phyloP scores from a whole-genome alignment of 2,888 invertebrate species.

The Amaurobius ferox region DNA sequence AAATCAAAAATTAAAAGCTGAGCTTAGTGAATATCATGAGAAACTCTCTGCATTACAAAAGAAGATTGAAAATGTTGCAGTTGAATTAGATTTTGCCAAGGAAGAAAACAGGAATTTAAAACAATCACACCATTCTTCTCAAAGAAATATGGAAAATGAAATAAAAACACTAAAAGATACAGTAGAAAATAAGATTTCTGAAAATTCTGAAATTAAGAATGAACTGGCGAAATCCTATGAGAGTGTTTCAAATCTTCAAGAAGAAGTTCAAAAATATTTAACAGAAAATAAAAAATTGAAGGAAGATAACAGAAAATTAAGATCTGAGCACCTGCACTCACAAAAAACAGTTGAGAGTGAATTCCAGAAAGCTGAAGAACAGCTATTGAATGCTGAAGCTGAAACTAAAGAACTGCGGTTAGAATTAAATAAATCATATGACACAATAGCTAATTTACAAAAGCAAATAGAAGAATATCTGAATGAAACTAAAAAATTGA shows the following conservation, averaged over 20 bases:
- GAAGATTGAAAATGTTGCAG: constrained; percentile 60
- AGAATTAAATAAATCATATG: constrained; percentile 52
- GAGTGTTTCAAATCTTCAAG: constrained; percentile 52
- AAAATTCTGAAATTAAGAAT: constrained; percentile 56
- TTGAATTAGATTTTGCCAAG: constrained; percentile 60
- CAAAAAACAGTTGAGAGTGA: constrained; percentile 64
- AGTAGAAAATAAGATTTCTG: constrained; percentile 52
- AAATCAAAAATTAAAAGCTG: constrained; percentile 60
- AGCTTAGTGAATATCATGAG: constrained; percentile 65
- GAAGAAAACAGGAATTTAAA: constrained; percentile 65
- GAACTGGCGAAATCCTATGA: constrained; percentile 66
- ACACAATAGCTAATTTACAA: constrained; percentile 34
- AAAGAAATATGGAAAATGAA: constrained; percentile 66
- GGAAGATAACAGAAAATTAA: constrained; percentile 81
- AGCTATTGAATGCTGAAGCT: constrained; percentile 41
- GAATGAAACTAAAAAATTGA: constrained; percentile 47
- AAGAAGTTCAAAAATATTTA: constrained; percentile 53
- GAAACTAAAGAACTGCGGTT: constrained; percentile 52
- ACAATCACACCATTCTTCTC: constrained; percentile 40
- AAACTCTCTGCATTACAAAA: constrained; percentile 59
- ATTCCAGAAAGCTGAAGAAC: constrained; percentile 61
- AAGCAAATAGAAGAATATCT: constrained; percentile 46
- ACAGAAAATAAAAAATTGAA: constrained; percentile 85
- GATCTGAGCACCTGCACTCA: constrained; percentile 48
- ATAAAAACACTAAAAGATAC: constrained; percentile 58